Conservation (phyloP, 2,888 invertebrate genomes). For the Lydus trimaculatus region DNA sequence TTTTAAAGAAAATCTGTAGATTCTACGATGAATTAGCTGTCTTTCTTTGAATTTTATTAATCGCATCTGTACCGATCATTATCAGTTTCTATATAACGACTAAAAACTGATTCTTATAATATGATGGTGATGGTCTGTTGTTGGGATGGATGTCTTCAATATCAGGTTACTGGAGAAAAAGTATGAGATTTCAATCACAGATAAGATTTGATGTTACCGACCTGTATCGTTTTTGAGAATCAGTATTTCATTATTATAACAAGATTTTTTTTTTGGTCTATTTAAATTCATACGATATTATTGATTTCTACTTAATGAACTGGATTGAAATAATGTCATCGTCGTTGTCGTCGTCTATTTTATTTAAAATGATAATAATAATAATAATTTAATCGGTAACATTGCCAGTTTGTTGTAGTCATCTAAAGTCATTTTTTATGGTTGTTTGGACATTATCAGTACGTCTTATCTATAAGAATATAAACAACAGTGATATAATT, state of each 20-base stretch:
- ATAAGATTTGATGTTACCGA: conserved; percentile 28
- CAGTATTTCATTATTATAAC: conserved; percentile 21
- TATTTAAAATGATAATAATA: conserved; percentile 13
- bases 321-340: neutral
- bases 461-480: conserved; percentile 32
- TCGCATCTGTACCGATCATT: conserved; percentile 22
- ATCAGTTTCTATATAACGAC: conserved; percentile 23
- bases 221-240: conserved; percentile 14
- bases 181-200: conserved; percentile 34
- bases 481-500: conserved; percentile 49
- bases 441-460: conserved; percentile 34
- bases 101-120: conserved; percentile 26
- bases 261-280: neutral
- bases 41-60: conserved; percentile 19
- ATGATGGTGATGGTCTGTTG: conserved; percentile 21
- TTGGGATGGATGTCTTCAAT: conserved; percentile 23
- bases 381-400: conserved; percentile 30
- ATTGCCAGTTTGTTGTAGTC: conserved; percentile 28
- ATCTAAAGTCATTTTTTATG: conserved; percentile 33
- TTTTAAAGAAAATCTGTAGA: neutral
- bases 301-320: neutral
- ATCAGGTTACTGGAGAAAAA: conserved; percentile 28
- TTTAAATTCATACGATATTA: neutral
- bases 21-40: neutral
- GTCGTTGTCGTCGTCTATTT: conserved; percentile 17